Base-by-base conservation (phyloP, 2,888 invertebrate species). In the Cryptus viduatorius region DNA sequence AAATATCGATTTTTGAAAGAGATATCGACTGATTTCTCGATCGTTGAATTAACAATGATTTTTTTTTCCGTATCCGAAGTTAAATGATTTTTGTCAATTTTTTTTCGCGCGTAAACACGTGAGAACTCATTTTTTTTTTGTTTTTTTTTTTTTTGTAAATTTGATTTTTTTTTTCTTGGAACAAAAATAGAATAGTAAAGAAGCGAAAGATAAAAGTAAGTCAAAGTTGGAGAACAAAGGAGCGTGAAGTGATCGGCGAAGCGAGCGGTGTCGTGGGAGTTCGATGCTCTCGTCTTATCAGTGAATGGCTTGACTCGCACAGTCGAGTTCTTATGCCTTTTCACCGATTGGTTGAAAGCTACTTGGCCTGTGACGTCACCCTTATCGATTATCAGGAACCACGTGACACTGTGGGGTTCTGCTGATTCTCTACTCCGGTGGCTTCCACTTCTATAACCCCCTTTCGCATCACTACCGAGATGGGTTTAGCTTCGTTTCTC, bases 221-320 rank as follows among this genome's bases (percentile, higher is more conserved):
- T 56, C 56, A 16, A 64, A 61, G 71, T 24, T 46, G 48, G 73
- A 46, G 87, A 87, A 89, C 87, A 88, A 89, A 88, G 88, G 87
- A 77, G 78, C 86, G 77, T 82, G 75, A 69, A 84, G 44, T 81
- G 79, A 83, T 80, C 84, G 79, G 73, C 83, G 69, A 50, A 67
- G 69, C 37, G 4, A 68, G 59, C 68, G 37, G 65, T 76, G 73
- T 82, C 85, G 65, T 71, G 59, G 48, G 88, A 90, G 91, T 92
- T 92, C 92, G 91, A 91, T 91, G 91, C 90, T 90, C 91, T 79
- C 82, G 61, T 89, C 89, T 92, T 92, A 92, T 92, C 92, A 90
- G 89, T 85, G 88, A 82, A 87, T 86, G 87, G 75, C 67, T 81
- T 80, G 65, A 73, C 81, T 84, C 79, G 81, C 37, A 37, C 37